Evolutionary conservation across 2,888 invertebrate genomes (phyloP).

Genomic region (Melipona beecheii): DNA sequence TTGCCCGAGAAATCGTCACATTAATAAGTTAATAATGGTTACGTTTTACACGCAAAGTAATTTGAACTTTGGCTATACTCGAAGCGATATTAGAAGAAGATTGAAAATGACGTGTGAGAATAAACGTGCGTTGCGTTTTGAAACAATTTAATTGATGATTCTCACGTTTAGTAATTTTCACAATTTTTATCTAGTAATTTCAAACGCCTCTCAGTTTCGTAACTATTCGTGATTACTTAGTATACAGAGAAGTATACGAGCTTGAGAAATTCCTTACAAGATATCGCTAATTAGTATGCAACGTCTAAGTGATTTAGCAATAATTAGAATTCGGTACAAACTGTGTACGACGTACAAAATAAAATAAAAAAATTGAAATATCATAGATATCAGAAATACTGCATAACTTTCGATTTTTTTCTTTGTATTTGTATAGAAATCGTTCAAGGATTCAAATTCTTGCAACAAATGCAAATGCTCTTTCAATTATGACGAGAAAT

Average conservation of each 20-base stretch:
- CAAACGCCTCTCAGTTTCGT: too few relatives aligned
- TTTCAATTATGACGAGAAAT: background rate
- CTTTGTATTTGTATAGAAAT: background rate
- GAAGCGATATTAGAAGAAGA: background rate
- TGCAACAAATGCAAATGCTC: background rate
- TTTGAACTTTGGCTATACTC: background rate
- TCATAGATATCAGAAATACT: background rate
- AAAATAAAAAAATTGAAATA: background rate
- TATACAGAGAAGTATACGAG: background rate
- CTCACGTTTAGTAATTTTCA: background rate
- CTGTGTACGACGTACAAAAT: background rate
- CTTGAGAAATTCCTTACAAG: conserved; percentile 3
- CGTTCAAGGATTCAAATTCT: background rate
- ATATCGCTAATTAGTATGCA: background rate
- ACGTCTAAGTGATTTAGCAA: background rate
- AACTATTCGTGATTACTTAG: background rate
- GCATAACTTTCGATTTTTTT: background rate
- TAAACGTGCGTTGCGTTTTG: too few relatives aligned
- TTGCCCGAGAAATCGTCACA: background rate
- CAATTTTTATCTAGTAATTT: background rate
- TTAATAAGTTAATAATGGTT: background rate
- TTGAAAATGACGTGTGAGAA: too few relatives aligned
- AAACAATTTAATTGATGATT: too few relatives aligned
- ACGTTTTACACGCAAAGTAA: background rate
- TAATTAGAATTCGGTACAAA: background rate